These are phyloP conservation scores for Amblyopsis rosae DNA, from an alignment of 2,113 vertebrate genomes.

Conservation along the genomic window DNA sequence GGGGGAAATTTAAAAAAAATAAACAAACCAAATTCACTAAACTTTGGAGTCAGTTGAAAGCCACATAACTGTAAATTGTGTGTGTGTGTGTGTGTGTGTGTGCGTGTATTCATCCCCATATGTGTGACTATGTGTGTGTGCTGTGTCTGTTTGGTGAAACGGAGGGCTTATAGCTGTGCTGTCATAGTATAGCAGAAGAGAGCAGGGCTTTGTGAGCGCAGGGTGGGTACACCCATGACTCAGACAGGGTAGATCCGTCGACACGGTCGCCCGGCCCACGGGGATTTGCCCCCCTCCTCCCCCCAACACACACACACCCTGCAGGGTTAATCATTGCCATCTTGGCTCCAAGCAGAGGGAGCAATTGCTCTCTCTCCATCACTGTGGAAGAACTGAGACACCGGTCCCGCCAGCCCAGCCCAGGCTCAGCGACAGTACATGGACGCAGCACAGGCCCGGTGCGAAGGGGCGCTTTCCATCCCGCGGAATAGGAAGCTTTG, in stretches of 20 bases:
- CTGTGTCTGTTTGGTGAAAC: conserved; percentile 72
- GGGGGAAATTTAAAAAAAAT: conserved; percentile 40
- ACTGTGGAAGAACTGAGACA: conserved; percentile 70
- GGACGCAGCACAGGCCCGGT: conserved; percentile 43
- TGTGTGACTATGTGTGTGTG: conserved; percentile 56
- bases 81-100: conserved; percentile 50
- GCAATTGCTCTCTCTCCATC: conserved; percentile 62
- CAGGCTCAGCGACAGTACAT: conserved; percentile 41
- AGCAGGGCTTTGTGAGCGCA: conserved; percentile 65
- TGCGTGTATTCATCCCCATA: conserved; percentile 56
- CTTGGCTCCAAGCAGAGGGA: conserved; percentile 60
- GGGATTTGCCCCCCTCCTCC: conserved; percentile 48
- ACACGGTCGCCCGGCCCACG: conserved; percentile 50
- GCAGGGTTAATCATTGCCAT: conserved; percentile 68
- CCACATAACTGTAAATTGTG: conserved; percentile 74
- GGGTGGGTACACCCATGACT: conserved; percentile 74
- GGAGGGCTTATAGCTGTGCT: conserved; percentile 66
- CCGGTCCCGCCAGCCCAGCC: conserved; percentile 35
- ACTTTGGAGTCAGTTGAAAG: conserved; percentile 54
- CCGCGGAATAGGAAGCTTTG: conserved; percentile 29
- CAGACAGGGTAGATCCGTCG: conserved; percentile 67
- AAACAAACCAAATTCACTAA: conserved; percentile 60
- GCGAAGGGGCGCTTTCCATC: conserved; percentile 30
- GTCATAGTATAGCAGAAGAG: conserved; percentile 62
- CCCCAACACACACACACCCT: conserved; percentile 43